phyloP scores from a whole-genome alignment of 2,113 vertebrate genomes.

The Engraulis encrasicolus region DNA sequence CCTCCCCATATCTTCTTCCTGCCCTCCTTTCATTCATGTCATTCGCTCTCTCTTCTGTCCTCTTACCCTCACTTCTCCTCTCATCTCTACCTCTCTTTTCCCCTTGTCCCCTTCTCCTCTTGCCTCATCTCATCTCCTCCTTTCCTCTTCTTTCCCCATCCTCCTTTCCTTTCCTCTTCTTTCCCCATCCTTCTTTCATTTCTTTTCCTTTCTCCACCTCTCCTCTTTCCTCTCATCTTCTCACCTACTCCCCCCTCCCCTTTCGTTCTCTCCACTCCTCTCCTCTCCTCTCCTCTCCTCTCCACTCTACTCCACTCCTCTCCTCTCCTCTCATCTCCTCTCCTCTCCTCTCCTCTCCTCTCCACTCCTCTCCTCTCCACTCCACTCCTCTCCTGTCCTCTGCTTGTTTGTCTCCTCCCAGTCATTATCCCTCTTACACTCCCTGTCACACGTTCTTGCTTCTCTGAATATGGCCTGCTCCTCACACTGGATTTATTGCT shows the following conservation, averaged over 20 bases:
- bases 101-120: too few species aligned
- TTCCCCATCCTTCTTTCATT: not conserved
- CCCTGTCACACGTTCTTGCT: not conserved
- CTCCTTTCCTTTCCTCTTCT: not conserved
- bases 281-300: not conserved
- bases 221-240: not conserved
- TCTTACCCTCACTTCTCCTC: too few species aligned
- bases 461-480: not conserved
- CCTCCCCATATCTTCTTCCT: too few species aligned
- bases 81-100: too few species aligned
- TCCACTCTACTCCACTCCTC: not conserved
- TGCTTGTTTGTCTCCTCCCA: not conserved
- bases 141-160: not conserved
- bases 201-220: not conserved
- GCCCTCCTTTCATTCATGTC: not conserved
- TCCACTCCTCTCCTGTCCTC: not conserved
- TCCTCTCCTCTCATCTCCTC: not conserved
- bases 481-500: not conserved
- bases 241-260: not conserved
- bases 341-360: not conserved
- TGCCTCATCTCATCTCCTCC: too few species aligned
- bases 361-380: not conserved
- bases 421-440: slow-evolving; percentile 4
- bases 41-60: too few species aligned
- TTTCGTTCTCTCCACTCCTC: not conserved